These are phyloP conservation scores for Musca vetustissima DNA, from an alignment of 1,140 invertebrate species.

Conservation along the genomic window DNA sequence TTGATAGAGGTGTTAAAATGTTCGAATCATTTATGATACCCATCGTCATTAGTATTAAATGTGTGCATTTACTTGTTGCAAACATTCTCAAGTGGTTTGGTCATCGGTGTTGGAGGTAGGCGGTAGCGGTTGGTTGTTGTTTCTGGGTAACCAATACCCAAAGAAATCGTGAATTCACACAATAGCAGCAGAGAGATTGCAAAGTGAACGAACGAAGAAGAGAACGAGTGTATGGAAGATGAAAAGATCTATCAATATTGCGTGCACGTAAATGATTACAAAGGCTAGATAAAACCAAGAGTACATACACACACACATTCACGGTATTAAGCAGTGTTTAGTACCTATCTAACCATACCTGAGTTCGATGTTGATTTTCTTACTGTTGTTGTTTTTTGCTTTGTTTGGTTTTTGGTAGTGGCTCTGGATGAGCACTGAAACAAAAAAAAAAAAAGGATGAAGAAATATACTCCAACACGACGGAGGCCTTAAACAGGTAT, in stretches of 20 bases:
- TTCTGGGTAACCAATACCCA: too few species aligned
- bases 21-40: too few species aligned
- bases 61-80: too few species aligned
- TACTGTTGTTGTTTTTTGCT: not conserved
- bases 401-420: not conserved
- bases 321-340: not conserved
- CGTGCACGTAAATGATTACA: conserved; percentile 19
- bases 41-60: too few species aligned
- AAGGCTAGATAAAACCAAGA: conserved; percentile 7
- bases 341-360: not conserved
- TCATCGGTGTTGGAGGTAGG: too few species aligned
- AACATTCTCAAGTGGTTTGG: too few species aligned
- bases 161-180: too few species aligned
- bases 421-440: not conserved
- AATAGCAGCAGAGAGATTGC: too few species aligned
- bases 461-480: not conserved
- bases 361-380: not conserved
- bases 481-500: not conserved
- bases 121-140: too few species aligned
- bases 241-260: conserved; percentile 7
- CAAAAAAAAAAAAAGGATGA: conserved; percentile 2
- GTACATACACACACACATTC: not conserved
- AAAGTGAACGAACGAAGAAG: too few species aligned
- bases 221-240: too few species aligned
- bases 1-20: too few species aligned